phyloP scores from a whole-genome alignment of 1,140 invertebrate species.

The Probaryconus sp. region DNA sequence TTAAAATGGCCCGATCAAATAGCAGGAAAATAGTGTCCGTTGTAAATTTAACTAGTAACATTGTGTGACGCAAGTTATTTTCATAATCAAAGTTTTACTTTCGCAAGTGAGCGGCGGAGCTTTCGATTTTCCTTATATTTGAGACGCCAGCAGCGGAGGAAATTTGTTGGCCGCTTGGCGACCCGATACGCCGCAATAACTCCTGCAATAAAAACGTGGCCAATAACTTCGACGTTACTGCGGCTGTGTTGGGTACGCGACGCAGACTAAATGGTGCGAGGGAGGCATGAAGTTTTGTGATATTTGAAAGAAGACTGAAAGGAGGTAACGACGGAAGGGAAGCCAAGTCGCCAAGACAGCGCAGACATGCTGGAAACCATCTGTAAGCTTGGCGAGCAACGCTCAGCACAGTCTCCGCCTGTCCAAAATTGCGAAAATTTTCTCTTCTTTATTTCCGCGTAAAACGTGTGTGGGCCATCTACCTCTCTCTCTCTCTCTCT shows the following conservation, averaged over 20 bases:
- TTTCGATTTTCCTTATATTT: constrained; percentile 27
- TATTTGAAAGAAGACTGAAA: constrained; percentile 67
- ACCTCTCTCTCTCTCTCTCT: too few species aligned
- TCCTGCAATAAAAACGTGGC: constrained; percentile 70
- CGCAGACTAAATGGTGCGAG: constrained; percentile 38
- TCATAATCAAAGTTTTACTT: constrained; percentile 50
- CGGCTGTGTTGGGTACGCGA: constrained; percentile 12
- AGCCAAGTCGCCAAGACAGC: constrained; percentile 22
- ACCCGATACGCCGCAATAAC: constrained; percentile 70
- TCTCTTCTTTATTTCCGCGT: constrained; percentile 23
- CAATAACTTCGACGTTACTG: constrained; percentile 66
- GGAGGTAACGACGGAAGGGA: constrained; percentile 19
- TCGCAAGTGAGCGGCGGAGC: constrained; percentile 7
- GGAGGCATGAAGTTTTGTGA: constrained; percentile 64
- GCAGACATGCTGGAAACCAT: constrained; percentile 14
- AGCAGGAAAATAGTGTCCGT: background rate
- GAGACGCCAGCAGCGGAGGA: constrained; percentile 36
- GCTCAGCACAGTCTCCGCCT: background rate
- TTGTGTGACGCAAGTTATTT: constrained; percentile 32
- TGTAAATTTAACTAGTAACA: constrained; percentile 4
- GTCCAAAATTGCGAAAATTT: background rate
- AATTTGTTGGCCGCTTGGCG: constrained; percentile 70
- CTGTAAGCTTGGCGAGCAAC: constrained; percentile 17
- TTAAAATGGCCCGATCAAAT: constrained; percentile 1
- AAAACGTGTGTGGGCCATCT: too few species aligned